Conservation (phyloP, 2,797 vertebrate species). For the Cebuella pygmaea region DNA sequence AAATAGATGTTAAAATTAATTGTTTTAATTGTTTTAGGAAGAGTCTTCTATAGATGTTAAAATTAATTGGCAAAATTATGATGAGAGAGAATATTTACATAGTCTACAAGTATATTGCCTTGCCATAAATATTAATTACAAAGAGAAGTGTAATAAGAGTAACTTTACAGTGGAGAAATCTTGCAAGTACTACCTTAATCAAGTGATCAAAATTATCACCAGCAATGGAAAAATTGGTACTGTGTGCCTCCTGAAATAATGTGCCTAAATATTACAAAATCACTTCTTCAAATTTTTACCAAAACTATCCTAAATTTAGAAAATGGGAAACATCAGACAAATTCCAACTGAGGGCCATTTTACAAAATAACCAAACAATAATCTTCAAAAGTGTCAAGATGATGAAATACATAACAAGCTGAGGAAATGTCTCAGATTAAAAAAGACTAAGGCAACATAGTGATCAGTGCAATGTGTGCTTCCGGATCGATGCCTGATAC, state of each 20-base stretch:
- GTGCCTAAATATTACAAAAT: neutral
- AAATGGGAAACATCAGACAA: neutral
- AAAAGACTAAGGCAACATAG: neutral
- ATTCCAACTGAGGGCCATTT: neutral
- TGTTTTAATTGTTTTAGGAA: neutral
- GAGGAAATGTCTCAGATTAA: neutral
- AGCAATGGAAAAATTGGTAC: neutral
- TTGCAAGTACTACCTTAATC: neutral
- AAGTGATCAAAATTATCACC: neutral
- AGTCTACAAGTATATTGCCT: neutral
- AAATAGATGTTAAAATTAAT: too few species aligned
- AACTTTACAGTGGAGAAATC: neutral
- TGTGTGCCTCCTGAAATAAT: neutral
- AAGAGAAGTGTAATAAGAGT: neutral
- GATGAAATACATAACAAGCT: neutral
- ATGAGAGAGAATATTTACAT: neutral
- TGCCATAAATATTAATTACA: neutral
- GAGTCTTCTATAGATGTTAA: neutral
- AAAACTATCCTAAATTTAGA: neutral
- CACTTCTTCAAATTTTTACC: neutral
- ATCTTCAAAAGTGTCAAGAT: neutral
- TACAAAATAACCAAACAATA: neutral
- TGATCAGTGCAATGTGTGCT: neutral
- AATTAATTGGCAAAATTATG: neutral
- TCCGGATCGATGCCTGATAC: neutral